A percentile compares a stretch with the other conserved stretches of the same genome.
These are phyloP conservation scores for Tadarida brasiliensis DNA, from an alignment of 2,797 vertebrate species.

Conservation along the genomic window DNA sequence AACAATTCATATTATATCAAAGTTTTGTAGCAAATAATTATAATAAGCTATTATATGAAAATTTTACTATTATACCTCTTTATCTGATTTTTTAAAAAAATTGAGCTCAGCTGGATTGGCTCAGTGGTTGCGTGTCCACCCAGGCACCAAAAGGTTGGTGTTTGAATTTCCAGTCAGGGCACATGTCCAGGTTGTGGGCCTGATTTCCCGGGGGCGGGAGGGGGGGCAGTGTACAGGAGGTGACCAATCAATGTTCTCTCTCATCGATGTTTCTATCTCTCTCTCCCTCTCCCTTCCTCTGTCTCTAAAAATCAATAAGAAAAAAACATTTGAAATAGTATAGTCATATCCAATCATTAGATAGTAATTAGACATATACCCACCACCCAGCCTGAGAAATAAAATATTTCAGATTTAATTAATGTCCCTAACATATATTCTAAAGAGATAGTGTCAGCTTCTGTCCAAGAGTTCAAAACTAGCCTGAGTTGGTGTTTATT, in stretches of 20 bases:
- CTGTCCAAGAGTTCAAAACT: not conserved
- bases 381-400: not conserved
- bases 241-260: too few relatives aligned
- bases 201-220: too few relatives aligned
- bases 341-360: not conserved
- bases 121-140: too few relatives aligned
- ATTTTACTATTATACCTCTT: not conserved
- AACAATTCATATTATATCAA: not conserved
- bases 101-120: too few relatives aligned
- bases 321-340: not conserved
- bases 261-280: too few relatives aligned
- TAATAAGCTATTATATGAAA: not conserved
- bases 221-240: too few relatives aligned
- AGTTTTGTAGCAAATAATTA: not conserved
- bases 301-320: too few relatives aligned
- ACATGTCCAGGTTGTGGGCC: too few relatives aligned
- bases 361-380: not conserved
- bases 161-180: too few relatives aligned
- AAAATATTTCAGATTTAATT: not conserved
- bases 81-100: not conserved
- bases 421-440: not conserved
- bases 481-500: not conserved
- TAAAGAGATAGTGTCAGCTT: not conserved
- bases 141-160: too few relatives aligned
- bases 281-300: too few relatives aligned